Conservation (phyloP, 1,140 invertebrate genomes). For the Heterodera carotae region DNA sequence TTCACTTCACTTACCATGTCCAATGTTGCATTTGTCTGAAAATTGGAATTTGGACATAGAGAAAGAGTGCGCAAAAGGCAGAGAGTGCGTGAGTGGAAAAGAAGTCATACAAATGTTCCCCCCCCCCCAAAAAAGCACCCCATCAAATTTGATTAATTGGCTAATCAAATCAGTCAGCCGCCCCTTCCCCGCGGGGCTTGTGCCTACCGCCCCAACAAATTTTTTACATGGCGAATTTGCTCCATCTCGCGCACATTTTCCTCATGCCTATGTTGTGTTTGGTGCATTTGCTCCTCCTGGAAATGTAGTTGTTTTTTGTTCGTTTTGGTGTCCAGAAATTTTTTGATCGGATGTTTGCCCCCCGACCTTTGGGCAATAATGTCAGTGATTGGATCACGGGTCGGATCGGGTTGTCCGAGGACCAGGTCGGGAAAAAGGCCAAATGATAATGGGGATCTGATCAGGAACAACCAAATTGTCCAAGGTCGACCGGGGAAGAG, state of each 20-base stretch:
- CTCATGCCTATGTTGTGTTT: conserved; percentile 27
- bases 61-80: not conserved
- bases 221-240: conserved; percentile 46
- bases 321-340: too few relatives aligned
- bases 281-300: conserved; percentile 16
- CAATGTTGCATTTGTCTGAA: conserved; percentile 42
- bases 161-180: conserved; percentile 5
- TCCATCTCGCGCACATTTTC: conserved; percentile 43
- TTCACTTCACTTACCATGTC: conserved; percentile 27
- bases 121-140: too few relatives aligned
- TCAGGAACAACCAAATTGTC: too few relatives aligned
- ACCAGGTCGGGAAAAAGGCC: too few relatives aligned
- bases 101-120: not conserved
- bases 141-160: not conserved
- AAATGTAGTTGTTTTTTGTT: not conserved
- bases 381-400: too few relatives aligned
- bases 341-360: too few relatives aligned
- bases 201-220: too few relatives aligned
- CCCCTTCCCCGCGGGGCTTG: not conserved
- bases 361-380: too few relatives aligned
- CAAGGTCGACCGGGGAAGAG: too few relatives aligned
- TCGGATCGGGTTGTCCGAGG: too few relatives aligned
- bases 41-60: not conserved
- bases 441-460: too few relatives aligned
- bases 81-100: not conserved